These are phyloP conservation scores for Chromobotia macracanthus DNA, from an alignment of 2,797 vertebrate species.

Conservation along the genomic window DNA sequence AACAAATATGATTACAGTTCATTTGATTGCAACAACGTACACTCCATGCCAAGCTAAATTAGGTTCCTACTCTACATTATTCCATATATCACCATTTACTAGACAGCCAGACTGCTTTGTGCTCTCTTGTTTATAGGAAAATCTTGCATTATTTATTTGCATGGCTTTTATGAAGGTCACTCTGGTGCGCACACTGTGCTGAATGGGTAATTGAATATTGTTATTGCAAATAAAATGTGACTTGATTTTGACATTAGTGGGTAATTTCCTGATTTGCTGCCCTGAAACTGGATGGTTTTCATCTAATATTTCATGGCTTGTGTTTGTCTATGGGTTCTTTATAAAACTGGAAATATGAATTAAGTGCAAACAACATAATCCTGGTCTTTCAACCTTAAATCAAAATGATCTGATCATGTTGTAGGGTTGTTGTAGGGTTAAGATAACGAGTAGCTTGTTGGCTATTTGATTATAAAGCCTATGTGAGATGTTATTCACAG, in stretches of 20 bases:
- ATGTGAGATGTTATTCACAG: no score
- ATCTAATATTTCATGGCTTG: neutral
- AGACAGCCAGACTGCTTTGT: constrained; percentile 29
- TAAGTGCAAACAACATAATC: neutral
- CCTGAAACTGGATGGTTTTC: constrained; percentile 4
- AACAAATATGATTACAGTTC: constrained; percentile 43
- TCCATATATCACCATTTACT: constrained; percentile 43
- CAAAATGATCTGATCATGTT: neutral
- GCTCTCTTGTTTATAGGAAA: constrained; percentile 38
- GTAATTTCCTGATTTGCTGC: constrained; percentile 1
- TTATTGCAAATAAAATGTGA: constrained; percentile 40
- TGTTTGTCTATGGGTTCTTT: neutral
- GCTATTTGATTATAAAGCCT: neutral
- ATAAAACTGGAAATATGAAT: neutral
- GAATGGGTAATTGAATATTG: constrained; percentile 36
- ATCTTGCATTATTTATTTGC: constrained; percentile 42
- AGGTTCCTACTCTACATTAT: constrained; percentile 25
- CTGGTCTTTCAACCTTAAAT: neutral
- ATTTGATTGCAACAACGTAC: constrained; percentile 20
- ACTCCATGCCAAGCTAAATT: constrained; percentile 39
- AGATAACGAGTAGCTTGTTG: neutral
- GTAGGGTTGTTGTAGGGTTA: neutral
- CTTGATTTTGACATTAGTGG: constrained; percentile 29
- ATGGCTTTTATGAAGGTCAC: constrained; percentile 40
- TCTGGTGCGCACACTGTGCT: constrained; percentile 17